Evolutionary conservation across 2,797 vertebrate species (phyloP).

Genomic region (Champsocephalus gunnari): DNA sequence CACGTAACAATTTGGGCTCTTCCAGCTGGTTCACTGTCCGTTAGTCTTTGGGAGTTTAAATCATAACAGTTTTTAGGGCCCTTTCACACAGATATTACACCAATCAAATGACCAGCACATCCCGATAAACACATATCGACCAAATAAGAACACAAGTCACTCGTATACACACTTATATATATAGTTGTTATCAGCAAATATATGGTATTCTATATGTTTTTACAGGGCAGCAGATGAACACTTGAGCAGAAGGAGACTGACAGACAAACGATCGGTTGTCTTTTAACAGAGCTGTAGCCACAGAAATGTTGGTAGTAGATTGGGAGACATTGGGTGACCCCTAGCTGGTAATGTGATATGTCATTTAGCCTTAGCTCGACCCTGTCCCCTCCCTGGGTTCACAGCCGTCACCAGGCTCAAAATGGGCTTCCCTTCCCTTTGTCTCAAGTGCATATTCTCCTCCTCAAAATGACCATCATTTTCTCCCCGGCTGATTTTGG

Average conservation of each 20-base stretch:
- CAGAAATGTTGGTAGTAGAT: constrained; percentile 63
- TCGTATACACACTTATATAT: no score
- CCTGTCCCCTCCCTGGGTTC: constrained; percentile 69
- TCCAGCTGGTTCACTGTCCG: neutral
- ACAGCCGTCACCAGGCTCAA: constrained; percentile 66
- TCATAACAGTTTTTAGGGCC: no score
- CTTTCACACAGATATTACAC: neutral
- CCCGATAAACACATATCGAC: no score
- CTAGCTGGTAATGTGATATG: constrained; percentile 78
- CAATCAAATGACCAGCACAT: neutral
- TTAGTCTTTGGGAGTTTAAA: neutral
- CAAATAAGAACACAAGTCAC: no score
- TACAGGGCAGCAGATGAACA: constrained; percentile 1
- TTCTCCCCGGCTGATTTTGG: constrained; percentile 80
- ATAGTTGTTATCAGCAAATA: no score
- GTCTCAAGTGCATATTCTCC: constrained; percentile 87
- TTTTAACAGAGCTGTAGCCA: constrained; percentile 61
- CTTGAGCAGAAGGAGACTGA: constrained; percentile 19
- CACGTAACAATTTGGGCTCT: neutral
- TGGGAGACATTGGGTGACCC: constrained; percentile 77
- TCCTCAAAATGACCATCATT: constrained; percentile 82
- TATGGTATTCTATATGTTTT: constrained; percentile 3
- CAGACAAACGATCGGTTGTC: constrained; percentile 56
- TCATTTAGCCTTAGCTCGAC: constrained; percentile 81
- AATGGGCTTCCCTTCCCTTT: constrained; percentile 83